These are phyloP conservation scores for Scophthalmus maximus DNA, from an alignment of 2,113 vertebrate genomes.

Conservation along the genomic window DNA sequence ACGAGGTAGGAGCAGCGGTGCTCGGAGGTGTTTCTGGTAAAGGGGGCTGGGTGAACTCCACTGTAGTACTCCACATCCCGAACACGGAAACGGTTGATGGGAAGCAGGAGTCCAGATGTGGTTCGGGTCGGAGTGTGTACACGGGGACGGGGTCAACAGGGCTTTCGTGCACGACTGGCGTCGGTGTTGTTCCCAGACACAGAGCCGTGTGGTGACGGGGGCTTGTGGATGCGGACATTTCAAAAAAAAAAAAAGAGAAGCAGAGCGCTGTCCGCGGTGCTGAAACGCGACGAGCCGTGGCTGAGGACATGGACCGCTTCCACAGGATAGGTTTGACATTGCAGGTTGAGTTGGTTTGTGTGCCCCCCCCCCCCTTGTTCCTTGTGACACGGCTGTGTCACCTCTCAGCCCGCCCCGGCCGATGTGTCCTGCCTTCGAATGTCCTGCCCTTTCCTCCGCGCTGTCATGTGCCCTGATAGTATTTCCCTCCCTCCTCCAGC, in stretches of 20 bases:
- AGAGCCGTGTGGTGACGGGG: neutral
- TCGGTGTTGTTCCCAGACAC: too few relatives aligned
- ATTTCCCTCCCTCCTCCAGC: slow-evolving; percentile 42
- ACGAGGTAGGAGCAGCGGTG: slow-evolving; percentile 75
- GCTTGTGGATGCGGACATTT: neutral
- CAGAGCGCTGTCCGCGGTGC: slow-evolving; percentile 64
- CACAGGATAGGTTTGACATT: slow-evolving; percentile 42
- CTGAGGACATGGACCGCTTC: neutral
- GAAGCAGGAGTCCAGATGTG: neutral
- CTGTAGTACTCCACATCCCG: slow-evolving; percentile 11
- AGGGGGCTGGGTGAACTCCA: slow-evolving; percentile 27
- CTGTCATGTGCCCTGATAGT: slow-evolving; percentile 67
- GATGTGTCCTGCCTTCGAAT: too few relatives aligned
- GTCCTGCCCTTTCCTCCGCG: slow-evolving; percentile 21
- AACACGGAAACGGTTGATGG: slow-evolving; percentile 35
- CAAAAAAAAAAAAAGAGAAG: neutral
- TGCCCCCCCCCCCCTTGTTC: neutral
- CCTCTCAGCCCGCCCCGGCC: too few relatives aligned
- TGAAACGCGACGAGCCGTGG: slow-evolving; percentile 33
- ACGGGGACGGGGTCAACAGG: neutral
- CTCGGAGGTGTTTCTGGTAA: slow-evolving; percentile 1
- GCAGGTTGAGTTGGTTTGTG: slow-evolving; percentile 19
- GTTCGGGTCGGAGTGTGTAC: neutral
- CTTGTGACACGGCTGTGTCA: neutral
- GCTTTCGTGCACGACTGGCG: neutral